These are phyloP conservation scores for Pedionomus torquatus DNA, from an alignment of 2,113 vertebrate genomes.

Conservation along the genomic window DNA sequence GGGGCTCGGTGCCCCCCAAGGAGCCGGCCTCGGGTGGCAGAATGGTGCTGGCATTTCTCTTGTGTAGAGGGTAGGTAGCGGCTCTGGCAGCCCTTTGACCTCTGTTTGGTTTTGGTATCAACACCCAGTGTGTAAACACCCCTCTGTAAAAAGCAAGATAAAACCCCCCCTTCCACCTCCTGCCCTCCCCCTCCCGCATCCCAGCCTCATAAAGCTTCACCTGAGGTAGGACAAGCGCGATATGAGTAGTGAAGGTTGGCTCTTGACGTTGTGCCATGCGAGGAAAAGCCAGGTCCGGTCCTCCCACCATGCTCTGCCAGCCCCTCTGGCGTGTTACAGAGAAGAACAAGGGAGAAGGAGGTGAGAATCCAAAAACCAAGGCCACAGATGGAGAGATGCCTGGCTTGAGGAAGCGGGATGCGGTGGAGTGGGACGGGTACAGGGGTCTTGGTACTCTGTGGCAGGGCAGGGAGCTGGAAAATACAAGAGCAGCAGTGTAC, in stretches of 20 bases:
- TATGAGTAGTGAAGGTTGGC: accelerated
- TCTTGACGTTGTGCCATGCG: accelerated
- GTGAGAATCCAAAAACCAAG: background rate
- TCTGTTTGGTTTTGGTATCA: background rate
- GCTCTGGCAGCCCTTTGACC: background rate
- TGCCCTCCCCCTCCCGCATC: too few species aligned
- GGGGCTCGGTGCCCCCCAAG: background rate
- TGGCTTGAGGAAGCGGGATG: background rate
- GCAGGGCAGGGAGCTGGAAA: too few species aligned
- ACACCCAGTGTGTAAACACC: too few species aligned
- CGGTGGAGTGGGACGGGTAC: background rate
- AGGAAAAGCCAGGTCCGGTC: background rate
- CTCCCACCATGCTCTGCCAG: background rate
- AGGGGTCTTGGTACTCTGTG: accelerated
- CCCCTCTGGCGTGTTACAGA: accelerated
- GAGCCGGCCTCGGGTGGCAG: too few species aligned
- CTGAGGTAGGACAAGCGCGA: background rate
- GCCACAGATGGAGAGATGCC: background rate
- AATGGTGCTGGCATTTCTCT: background rate
- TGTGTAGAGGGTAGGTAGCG: accelerated
- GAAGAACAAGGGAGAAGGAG: background rate
- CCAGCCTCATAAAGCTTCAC: background rate
- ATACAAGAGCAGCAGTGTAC: background rate
- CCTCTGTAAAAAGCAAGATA: background rate
- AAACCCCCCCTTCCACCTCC: accelerated